phyloP scores from a whole-genome alignment of 2,113 vertebrate species.

The Aptenodytes forsteri region DNA sequence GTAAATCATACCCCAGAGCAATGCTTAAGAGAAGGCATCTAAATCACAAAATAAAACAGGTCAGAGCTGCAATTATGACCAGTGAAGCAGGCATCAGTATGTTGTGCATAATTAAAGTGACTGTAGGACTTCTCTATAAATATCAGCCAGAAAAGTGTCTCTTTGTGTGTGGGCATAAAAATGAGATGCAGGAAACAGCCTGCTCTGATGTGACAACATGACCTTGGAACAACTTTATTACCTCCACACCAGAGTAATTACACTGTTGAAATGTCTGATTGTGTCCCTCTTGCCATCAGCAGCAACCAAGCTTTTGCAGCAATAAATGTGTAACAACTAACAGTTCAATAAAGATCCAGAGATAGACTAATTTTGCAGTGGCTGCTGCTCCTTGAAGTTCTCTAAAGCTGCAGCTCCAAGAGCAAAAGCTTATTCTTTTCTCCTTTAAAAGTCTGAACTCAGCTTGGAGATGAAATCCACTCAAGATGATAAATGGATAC shows the following conservation, averaged over 20 bases:
- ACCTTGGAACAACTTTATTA: slow-evolving; percentile 71
- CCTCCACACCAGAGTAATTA: slow-evolving; percentile 34
- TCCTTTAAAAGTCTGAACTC: slow-evolving; percentile 25
- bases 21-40: slow-evolving; percentile 51
- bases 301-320: not conserved
- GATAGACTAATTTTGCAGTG: not conserved
- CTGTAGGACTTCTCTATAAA: slow-evolving; percentile 62
- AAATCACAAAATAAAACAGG: slow-evolving; percentile 72
- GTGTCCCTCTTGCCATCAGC: not conserved
- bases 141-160: slow-evolving; percentile 55
- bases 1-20: slow-evolving; percentile 49
- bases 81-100: slow-evolving; percentile 65
- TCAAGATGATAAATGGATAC: slow-evolving; percentile 33
- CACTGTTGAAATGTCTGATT: slow-evolving; percentile 26
- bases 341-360: slow-evolving; percentile 11
- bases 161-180: slow-evolving; percentile 60
- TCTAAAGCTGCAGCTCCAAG: slow-evolving; percentile 2
- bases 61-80: slow-evolving; percentile 67
- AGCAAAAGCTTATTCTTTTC: not conserved
- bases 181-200: slow-evolving; percentile 18
- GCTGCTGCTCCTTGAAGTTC: slow-evolving; percentile 34
- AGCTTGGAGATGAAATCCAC: slow-evolving; percentile 14
- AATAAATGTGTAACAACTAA: not conserved
- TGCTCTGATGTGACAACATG: slow-evolving; percentile 36
- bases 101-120: slow-evolving; percentile 68